Percentiles rank a stretch among this genome's conserved stretches.
Evolutionary conservation across 53 echinoderm and acorn worm genomes (phyloP).

Genomic region (Apostichopus leukothele): DNA sequence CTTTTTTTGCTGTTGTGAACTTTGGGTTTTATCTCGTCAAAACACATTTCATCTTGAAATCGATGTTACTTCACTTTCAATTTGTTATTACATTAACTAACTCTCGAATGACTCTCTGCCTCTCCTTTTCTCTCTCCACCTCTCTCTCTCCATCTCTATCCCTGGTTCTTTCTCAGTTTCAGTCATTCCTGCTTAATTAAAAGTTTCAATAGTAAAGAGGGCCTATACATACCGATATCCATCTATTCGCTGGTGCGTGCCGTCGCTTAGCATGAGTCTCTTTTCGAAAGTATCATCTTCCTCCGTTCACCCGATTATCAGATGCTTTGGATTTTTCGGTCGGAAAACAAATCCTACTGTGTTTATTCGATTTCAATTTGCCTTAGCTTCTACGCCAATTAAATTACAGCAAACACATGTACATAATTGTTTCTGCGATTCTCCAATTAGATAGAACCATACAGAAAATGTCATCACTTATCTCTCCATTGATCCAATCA

Average conservation of each 20-base stretch:
- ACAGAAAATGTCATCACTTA: slow-evolving; percentile 37
- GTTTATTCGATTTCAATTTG: slow-evolving; percentile 28
- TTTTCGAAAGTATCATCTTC: neutral
- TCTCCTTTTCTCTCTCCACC: too few relatives aligned
- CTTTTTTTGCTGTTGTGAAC: too few relatives aligned
- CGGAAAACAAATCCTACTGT: neutral
- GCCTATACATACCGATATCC: too few relatives aligned
- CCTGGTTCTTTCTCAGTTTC: too few relatives aligned
- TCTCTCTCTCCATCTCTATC: too few relatives aligned
- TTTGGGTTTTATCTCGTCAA: too few relatives aligned
- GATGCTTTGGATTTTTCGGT: slow-evolving; percentile 1
- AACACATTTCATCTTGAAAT: too few relatives aligned
- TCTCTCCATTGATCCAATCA: slow-evolving; percentile 9
- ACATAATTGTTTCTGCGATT: slow-evolving; percentile 27
- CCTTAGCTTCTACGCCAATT: slow-evolving; percentile 27
- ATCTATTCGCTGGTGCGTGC: neutral
- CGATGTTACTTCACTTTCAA: too few relatives aligned
- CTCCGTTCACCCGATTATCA: neutral
- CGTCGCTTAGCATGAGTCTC: neutral
- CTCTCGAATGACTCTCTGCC: too few relatives aligned
- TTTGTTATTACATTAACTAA: too few relatives aligned
- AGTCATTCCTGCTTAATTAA: too few relatives aligned
- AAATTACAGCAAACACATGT: slow-evolving; percentile 26
- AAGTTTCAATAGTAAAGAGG: too few relatives aligned
- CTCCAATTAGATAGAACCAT: slow-evolving; percentile 32